Conservation (phyloP, 2,113 vertebrate species). For the Ochotona curzoniae region DNA sequence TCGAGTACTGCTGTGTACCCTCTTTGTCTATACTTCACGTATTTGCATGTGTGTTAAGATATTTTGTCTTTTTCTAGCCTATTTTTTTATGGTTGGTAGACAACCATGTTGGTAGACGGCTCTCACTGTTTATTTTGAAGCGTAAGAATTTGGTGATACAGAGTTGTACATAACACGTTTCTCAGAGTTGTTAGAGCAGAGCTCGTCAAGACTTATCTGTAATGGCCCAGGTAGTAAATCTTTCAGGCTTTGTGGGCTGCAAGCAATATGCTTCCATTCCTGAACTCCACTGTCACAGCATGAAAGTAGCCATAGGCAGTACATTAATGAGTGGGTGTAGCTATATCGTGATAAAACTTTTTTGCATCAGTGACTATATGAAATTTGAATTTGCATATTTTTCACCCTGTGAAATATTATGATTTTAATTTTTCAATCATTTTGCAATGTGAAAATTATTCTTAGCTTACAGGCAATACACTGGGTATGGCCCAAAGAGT, state of each 20-base stretch:
- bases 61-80: neutral
- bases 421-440: neutral
- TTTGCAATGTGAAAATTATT: neutral
- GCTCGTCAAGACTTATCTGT: constrained; percentile 24
- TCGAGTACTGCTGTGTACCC: neutral
- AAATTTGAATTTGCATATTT: constrained; percentile 26
- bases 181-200: neutral
- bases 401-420: constrained; percentile 17
- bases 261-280: neutral
- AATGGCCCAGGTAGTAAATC: neutral
- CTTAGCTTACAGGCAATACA: neutral
- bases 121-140: constrained; percentile 4
- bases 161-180: neutral
- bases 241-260: neutral
- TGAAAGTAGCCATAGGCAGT: neutral
- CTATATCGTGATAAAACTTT: neutral
- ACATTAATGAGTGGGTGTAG: neutral
- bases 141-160: neutral
- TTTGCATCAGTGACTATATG: neutral
- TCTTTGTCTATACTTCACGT: neutral
- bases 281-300: neutral
- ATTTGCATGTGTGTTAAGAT: neutral
- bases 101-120: neutral
- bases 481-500: neutral
- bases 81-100: constrained; percentile 2